A percentile compares a stretch with the other conserved stretches of the same genome.
phyloP scores from a whole-genome alignment of 2,888 invertebrate genomes.

The Miltochrista miniata region DNA sequence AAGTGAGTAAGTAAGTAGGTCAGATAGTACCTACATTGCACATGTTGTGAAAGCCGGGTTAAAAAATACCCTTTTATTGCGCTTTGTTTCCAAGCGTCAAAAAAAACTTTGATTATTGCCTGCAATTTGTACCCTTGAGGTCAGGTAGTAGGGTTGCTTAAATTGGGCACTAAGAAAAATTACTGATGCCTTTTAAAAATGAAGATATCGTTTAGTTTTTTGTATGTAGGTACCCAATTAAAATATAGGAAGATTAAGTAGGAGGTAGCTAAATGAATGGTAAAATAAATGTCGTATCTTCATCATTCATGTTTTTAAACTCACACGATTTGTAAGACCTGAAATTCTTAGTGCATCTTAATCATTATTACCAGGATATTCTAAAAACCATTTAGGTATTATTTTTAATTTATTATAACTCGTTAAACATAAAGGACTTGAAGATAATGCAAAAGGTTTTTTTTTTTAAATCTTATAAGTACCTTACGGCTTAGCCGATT shows the following conservation, averaged over 20 bases:
- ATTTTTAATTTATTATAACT: not conserved
- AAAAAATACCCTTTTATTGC: constrained; percentile 75
- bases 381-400: not conserved
- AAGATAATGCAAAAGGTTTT: not conserved
- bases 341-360: not conserved
- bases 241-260: too few relatives aligned
- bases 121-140: constrained; percentile 76
- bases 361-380: not conserved
- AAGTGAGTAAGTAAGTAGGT: constrained; percentile 81
- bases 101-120: constrained; percentile 78
- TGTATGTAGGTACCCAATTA: too few relatives aligned
- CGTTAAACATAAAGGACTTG: not conserved
- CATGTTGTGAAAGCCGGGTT: constrained; percentile 79
- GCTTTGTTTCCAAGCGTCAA: constrained; percentile 72
- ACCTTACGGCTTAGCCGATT: too few relatives aligned
- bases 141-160: constrained; percentile 40
- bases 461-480: not conserved
- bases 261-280: too few relatives aligned
- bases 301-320: too few relatives aligned
- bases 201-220: not conserved
- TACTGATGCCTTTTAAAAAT: not conserved
- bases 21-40: constrained; percentile 73
- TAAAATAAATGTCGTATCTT: too few relatives aligned
- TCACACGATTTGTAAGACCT: too few relatives aligned
- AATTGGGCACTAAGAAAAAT: constrained; percentile 42